phyloP scores from a whole-genome alignment of 1,140 invertebrate genomes.

The Medauroidea extradentata region DNA sequence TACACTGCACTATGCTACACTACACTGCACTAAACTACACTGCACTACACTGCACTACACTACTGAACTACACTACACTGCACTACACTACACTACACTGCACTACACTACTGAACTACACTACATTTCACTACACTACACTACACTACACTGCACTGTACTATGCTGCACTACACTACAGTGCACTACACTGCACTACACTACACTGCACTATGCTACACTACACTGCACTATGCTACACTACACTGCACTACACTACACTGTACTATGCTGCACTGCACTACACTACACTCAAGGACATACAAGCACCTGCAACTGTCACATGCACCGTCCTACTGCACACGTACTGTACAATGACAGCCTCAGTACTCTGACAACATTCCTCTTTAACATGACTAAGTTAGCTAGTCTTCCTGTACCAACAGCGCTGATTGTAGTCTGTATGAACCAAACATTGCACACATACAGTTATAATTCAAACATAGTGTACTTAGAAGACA shows the following conservation, averaged over 20 bases:
- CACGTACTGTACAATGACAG: not conserved
- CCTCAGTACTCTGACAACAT: too few species aligned
- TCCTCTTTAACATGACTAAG: too few species aligned
- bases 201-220: conserved; percentile 3
- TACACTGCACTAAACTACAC: conserved; percentile 3
- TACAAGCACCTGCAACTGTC: not conserved
- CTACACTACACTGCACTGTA: conserved; percentile 2
- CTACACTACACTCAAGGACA: not conserved
- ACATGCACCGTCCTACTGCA: not conserved
- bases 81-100: conserved; percentile 7
- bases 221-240: not conserved
- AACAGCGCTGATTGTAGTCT: too few species aligned
- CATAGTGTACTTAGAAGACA: too few species aligned
- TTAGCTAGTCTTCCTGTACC: too few species aligned
- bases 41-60: conserved; percentile 5
- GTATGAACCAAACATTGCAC: too few species aligned
- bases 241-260: conserved; percentile 6
- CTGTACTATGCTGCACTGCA: conserved; percentile 1
- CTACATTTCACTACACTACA: conserved; percentile 2
- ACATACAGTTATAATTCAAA: too few species aligned
- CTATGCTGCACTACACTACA: conserved; percentile 3
- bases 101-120: not conserved
- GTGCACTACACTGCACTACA: conserved; percentile 4
- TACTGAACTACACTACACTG: conserved; percentile 4
- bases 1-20: conserved; percentile 3